phyloP scores from a whole-genome alignment of 2,888 invertebrate genomes.

The Lucinisca nassula region DNA sequence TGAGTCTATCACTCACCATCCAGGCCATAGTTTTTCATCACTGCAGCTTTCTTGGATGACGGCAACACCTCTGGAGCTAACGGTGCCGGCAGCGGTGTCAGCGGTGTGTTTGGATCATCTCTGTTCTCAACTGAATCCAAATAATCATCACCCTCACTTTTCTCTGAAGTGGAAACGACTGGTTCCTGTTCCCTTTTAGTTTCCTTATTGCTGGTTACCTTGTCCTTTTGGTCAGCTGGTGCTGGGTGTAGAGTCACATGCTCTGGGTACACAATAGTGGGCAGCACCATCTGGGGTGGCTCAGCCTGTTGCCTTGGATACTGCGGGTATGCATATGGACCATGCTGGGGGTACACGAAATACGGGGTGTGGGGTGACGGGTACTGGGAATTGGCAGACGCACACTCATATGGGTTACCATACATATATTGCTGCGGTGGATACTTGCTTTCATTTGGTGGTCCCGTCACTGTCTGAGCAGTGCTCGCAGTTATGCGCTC shows the following conservation, averaged over 20 bases:
- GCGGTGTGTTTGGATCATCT: constrained; percentile 33
- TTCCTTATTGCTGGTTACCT: constrained; percentile 5
- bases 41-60: constrained; percentile 76
- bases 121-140: constrained; percentile 20
- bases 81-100: constrained; percentile 76
- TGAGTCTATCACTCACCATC: constrained; percentile 7
- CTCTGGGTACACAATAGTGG: constrained; percentile 43
- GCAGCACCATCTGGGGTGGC: neutral
- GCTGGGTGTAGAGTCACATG: constrained; percentile 40
- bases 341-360: constrained; percentile 23
- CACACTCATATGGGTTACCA: constrained; percentile 43
- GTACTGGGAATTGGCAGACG: constrained; percentile 7
- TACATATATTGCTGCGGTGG: constrained; percentile 48
- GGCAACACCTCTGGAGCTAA: constrained; percentile 77
- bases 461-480: constrained; percentile 13
- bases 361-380: neutral
- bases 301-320: constrained; percentile 12
- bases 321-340: neutral
- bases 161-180: neutral
- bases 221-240: neutral
- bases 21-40: neutral
- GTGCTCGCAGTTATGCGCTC: neutral
- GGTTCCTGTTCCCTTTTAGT: neutral
- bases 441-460: constrained; percentile 45
- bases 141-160: constrained; percentile 16